phyloP scores from a whole-genome alignment of 2,888 invertebrate species.

The Drosophila kambysellisi region DNA sequence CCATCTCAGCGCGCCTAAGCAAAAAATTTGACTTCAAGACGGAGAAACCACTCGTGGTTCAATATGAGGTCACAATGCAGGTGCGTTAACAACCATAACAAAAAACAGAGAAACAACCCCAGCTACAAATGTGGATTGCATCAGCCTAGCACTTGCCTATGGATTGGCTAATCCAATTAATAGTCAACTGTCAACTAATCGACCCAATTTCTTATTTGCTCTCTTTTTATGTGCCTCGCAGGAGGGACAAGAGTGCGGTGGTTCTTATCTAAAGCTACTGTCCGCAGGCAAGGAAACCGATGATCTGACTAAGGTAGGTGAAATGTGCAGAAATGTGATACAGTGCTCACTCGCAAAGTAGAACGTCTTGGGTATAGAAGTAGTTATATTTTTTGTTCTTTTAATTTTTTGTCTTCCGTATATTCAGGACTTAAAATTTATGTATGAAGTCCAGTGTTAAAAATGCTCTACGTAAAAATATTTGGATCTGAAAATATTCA shows the following conservation, averaged over 20 bases:
- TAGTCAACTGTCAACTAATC: constrained; percentile 53
- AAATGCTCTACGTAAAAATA: no score
- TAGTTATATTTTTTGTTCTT: no score
- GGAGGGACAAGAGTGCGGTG: constrained; percentile 99
- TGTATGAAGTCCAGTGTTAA: no score
- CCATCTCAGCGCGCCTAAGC: constrained; percentile 92
- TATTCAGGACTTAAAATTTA: no score
- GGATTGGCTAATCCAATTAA: constrained; percentile 76
- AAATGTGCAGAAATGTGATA: constrained; percentile 3
- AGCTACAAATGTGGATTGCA: constrained; percentile 53
- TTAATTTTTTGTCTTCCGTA: no score
- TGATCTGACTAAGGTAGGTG: constrained; percentile 88
- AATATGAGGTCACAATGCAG: constrained; percentile 96
- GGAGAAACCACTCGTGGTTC: constrained; percentile 93
- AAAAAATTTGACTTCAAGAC: constrained; percentile 92
- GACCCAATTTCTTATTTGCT: constrained; percentile 61
- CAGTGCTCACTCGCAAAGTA: neutral
- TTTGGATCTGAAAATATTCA: no score
- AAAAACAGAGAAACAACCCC: neutral
- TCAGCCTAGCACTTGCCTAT: constrained; percentile 52
- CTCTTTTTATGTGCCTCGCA: constrained; percentile 82
- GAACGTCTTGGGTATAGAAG: no score
- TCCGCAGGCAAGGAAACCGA: constrained; percentile 89
- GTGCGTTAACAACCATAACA: constrained; percentile 77
- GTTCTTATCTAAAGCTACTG: constrained; percentile 97